These are phyloP conservation scores for Scyliorhinus canicula DNA, from an alignment of 2,797 vertebrate genomes.

Conservation along the genomic window DNA sequence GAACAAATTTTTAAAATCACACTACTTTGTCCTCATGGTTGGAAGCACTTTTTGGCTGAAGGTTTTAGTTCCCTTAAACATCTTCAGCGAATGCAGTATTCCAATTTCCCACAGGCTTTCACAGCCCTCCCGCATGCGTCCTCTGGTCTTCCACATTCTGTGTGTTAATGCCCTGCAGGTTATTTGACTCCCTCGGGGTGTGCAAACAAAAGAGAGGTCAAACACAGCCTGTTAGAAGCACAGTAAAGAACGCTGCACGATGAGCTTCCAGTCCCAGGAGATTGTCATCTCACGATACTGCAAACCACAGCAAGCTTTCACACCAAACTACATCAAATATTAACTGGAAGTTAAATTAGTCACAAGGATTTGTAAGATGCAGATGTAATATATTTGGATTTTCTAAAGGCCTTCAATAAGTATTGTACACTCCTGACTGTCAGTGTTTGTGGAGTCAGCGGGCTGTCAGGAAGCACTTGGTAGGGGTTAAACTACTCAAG, in stretches of 20 bases:
- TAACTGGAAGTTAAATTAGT: not conserved
- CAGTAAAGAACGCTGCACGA: not conserved
- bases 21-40: too few species aligned
- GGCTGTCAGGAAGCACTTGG: not conserved
- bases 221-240: not conserved
- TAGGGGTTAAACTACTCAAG: not conserved
- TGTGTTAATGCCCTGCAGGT: not conserved
- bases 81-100: not conserved
- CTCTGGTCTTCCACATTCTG: not conserved
- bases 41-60: too few species aligned
- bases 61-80: too few species aligned
- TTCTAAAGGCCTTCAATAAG: not conserved
- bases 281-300: too few species aligned
- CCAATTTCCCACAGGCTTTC: not conserved
- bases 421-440: not conserved
- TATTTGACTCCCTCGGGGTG: not conserved
- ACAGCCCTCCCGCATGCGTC: too few species aligned
- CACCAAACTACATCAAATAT: not conserved
- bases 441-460: not conserved
- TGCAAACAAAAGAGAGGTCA: not conserved
- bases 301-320: not conserved
- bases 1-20: too few species aligned
- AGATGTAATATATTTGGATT: not conserved
- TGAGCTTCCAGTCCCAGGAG: not conserved
- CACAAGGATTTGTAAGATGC: not conserved